Percentiles rank a stretch among this genome's conserved stretches.
Evolutionary conservation across 2,113 vertebrate species (phyloP).

Genomic region (Peucedramus taeniatus): DNA sequence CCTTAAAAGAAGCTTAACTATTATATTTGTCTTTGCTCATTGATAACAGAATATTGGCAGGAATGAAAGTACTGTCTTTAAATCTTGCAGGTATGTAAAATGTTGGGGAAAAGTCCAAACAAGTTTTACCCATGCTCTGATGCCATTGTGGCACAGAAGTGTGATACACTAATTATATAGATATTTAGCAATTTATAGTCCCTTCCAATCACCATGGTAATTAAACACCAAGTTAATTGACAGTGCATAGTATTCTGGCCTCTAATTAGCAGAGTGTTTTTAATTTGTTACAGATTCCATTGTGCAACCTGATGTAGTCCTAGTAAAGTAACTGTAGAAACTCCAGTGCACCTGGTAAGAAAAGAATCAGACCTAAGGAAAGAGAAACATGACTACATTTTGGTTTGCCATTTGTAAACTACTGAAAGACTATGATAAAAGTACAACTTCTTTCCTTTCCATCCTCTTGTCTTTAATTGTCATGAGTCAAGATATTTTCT

Average conservation of each 20-base stretch:
- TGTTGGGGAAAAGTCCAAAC: neutral
- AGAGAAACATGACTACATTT: neutral
- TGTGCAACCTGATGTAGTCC: neutral
- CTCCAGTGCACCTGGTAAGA: neutral
- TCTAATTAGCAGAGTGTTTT: constrained; percentile 15
- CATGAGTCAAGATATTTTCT: neutral
- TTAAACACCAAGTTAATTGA: constrained; percentile 14
- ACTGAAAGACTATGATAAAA: neutral
- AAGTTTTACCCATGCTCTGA: neutral
- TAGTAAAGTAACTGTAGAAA: neutral
- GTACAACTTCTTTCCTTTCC: neutral
- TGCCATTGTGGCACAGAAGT: neutral
- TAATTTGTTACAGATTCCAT: neutral
- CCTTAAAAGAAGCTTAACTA: neutral
- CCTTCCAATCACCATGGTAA: constrained; percentile 18
- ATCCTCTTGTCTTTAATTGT: neutral
- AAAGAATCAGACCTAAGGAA: neutral
- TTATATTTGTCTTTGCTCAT: neutral
- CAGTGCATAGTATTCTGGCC: neutral
- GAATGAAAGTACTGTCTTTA: neutral
- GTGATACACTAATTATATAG: constrained; percentile 20
- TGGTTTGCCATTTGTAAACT: neutral
- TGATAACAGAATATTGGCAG: constrained; percentile 5
- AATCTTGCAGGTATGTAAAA: neutral
- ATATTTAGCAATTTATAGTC: constrained; percentile 18